phyloP scores from a whole-genome alignment of 2,113 vertebrate genomes.

The Engraulis encrasicolus region DNA sequence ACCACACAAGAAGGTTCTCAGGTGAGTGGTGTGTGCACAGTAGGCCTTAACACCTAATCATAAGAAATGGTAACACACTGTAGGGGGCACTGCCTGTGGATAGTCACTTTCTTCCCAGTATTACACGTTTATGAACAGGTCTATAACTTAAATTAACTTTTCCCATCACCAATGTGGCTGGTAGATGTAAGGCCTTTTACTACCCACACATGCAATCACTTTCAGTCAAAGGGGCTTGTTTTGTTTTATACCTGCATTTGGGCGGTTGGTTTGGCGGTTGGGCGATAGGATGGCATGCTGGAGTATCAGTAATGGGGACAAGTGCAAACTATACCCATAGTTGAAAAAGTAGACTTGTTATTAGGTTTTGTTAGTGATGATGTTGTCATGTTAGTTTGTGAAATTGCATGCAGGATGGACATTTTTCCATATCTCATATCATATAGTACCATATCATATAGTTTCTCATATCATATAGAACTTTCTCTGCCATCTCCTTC shows the following conservation, averaged over 20 bases:
- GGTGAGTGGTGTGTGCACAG: slow-evolving; percentile 73
- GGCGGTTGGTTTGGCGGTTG: too few relatives aligned
- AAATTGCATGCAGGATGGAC: not conserved
- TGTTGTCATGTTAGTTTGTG: not conserved
- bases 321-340: not conserved
- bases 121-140: too few relatives aligned
- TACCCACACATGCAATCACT: too few relatives aligned
- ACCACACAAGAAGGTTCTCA: slow-evolving; percentile 91
- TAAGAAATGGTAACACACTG: not conserved
- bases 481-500: not conserved
- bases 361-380: not conserved
- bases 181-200: too few relatives aligned
- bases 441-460: too few relatives aligned
- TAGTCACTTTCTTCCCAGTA: too few relatives aligned
- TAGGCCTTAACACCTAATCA: not conserved
- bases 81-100: not conserved
- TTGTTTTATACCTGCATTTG: too few relatives aligned
- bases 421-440: not conserved
- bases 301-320: not conserved
- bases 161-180: too few relatives aligned
- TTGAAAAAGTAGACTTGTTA: not conserved
- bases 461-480: too few relatives aligned
- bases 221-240: too few relatives aligned
- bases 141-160: too few relatives aligned
- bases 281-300: not conserved